These are phyloP conservation scores for Heteromyza rotundicornis DNA, from an alignment of 2,888 invertebrate genomes.

Conservation along the genomic window DNA sequence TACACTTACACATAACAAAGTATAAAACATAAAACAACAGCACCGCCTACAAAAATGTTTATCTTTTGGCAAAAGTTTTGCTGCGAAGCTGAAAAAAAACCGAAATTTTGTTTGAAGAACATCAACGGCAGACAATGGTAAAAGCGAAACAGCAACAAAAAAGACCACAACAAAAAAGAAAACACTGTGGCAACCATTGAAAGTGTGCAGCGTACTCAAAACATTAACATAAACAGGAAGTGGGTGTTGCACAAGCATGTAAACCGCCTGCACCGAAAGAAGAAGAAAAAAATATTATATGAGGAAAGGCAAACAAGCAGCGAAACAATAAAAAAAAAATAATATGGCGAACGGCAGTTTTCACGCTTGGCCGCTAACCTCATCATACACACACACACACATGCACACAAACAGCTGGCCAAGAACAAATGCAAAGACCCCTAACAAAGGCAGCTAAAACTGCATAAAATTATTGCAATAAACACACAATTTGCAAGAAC, in stretches of 20 bases:
- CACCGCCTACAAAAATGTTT: conserved; percentile 18
- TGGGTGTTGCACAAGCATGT: conserved; percentile 39
- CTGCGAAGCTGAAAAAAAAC: background rate
- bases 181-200: background rate
- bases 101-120: background rate
- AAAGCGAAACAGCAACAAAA: background rate
- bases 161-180: background rate
- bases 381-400: background rate
- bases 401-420: background rate
- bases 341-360: conserved; percentile 4
- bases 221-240: conserved; percentile 55
- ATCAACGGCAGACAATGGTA: background rate
- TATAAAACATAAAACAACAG: background rate
- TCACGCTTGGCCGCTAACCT: background rate
- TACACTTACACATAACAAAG: too few species aligned
- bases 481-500: conserved; percentile 31
- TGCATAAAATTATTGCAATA: conserved; percentile 45
- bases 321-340: too few species aligned
- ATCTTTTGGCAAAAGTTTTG: conserved; percentile 14
- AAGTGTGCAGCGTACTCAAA: conserved; percentile 35
- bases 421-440: conserved; percentile 8
- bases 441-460: conserved; percentile 15
- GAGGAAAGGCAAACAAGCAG: too few species aligned
- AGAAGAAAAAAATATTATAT: background rate
- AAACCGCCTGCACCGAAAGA: background rate